phyloP scores from a whole-genome alignment of 2,113 vertebrate species.

The Apteryx mantelli region DNA sequence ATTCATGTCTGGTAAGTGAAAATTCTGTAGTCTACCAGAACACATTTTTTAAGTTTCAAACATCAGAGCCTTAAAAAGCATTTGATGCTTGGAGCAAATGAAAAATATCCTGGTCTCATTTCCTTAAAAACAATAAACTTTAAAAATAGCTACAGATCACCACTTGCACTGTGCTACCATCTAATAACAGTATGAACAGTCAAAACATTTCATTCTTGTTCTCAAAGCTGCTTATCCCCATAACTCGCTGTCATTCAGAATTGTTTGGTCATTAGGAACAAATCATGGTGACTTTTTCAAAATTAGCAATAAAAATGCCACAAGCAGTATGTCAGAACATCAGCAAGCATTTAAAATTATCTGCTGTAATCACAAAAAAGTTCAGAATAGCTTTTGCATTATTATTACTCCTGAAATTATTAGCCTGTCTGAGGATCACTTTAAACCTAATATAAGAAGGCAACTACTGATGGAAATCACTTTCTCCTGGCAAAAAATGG shows the following conservation, averaged over 20 bases:
- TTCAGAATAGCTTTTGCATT: background rate
- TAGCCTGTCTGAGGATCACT: background rate
- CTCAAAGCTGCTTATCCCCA: background rate
- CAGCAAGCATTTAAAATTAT: background rate
- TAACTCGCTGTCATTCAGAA: background rate
- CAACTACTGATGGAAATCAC: background rate
- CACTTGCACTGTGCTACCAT: background rate
- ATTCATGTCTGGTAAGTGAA: background rate
- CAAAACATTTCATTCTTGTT: background rate
- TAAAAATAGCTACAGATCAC: background rate
- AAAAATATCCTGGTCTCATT: background rate
- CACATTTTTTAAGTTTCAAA: too few species aligned
- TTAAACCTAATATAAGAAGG: background rate
- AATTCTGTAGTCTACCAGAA: background rate
- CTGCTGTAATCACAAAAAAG: background rate
- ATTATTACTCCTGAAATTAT: background rate
- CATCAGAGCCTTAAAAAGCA: background rate
- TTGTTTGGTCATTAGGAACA: accelerated
- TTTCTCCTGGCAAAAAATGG: background rate
- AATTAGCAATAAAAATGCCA: background rate
- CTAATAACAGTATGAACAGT: background rate
- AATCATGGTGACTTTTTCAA: background rate
- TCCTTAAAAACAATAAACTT: slow-evolving; percentile 8
- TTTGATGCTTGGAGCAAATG: slow-evolving; percentile 10
- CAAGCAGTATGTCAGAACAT: background rate